phyloP scores from a whole-genome alignment of 2,113 vertebrate species.

The Romanogobio albipinnatus region DNA sequence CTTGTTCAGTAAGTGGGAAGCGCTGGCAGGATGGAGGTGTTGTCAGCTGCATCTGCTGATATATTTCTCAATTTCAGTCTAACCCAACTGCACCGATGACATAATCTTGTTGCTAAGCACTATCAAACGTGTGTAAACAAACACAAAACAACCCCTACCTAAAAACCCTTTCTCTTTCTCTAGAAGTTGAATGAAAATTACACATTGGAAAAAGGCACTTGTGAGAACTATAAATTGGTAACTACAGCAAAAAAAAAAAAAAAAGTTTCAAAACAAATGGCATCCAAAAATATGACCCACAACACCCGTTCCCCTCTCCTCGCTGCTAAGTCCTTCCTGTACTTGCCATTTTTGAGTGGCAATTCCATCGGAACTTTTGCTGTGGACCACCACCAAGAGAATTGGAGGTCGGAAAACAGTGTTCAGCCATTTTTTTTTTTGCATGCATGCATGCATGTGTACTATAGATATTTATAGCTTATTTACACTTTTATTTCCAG shows the following conservation, averaged over 20 bases:
- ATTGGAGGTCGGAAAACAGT: conserved; percentile 62
- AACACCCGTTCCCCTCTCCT: conserved; percentile 19
- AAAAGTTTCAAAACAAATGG: conserved; percentile 36
- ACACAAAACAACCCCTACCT: conserved; percentile 28
- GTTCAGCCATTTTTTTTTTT: conserved; percentile 56
- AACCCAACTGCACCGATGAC: conserved; percentile 40
- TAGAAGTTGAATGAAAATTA: conserved; percentile 31
- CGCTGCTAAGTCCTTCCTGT: conserved; percentile 38
- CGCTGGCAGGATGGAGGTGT: conserved; percentile 37
- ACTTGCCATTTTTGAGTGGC: conserved; percentile 56
- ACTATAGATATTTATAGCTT: conserved; percentile 60
- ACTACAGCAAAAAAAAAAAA: conserved; percentile 30
- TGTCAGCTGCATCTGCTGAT: conserved; percentile 37
- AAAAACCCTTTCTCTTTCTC: conserved; percentile 4
- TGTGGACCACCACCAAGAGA: conserved; percentile 49
- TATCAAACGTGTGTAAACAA: conserved; percentile 67
- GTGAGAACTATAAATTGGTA: conserved; percentile 28
- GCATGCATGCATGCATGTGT: conserved; percentile 52
- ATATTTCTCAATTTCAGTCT: conserved; percentile 43
- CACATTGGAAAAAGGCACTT: conserved; percentile 22
- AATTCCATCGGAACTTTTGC: conserved; percentile 65
- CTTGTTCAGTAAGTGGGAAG: conserved; percentile 22
- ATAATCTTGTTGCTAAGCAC: conserved; percentile 71
- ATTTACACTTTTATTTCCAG: conserved; percentile 71
- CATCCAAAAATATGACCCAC: conserved; percentile 19